phyloP scores from a whole-genome alignment of 37 sponge, comb jelly and placozoan genomes.

The Beroe forskalii region DNA sequence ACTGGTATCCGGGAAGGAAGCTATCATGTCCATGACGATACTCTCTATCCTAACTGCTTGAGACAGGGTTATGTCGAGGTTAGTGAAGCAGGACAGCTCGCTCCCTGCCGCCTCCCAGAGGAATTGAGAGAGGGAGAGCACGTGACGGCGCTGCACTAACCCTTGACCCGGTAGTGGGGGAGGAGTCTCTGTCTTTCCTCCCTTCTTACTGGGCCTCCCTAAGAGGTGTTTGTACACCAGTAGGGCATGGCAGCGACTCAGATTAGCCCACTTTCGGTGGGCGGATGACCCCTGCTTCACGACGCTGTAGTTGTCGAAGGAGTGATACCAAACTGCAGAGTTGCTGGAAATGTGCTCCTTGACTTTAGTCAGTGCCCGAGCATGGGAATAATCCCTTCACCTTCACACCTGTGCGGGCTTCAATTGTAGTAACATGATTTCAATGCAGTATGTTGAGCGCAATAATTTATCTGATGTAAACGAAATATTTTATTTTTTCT shows the following conservation, averaged over 20 bases:
- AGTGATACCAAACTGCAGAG: background rate
- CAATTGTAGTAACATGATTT: too few species aligned
- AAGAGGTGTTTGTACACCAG: background rate
- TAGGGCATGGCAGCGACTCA: background rate
- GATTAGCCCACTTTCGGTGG: background rate
- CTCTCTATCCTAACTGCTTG: background rate
- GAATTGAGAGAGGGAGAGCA: background rate
- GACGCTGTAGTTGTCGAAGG: background rate
- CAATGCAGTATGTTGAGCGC: too few species aligned
- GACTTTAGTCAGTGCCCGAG: background rate
- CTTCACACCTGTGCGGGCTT: too few species aligned
- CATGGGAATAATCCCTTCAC: too few species aligned
- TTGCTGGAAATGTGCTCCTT: background rate
- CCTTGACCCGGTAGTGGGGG: background rate
- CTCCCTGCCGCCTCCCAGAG: background rate
- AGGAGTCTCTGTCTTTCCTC: too few species aligned
- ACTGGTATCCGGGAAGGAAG: background rate
- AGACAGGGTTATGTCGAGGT: background rate
- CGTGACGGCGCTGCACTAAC: background rate
- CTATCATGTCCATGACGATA: constrained; percentile 1
- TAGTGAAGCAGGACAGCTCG: background rate
- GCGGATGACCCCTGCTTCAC: background rate
- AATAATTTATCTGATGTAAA: too few species aligned
- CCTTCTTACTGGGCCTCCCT: background rate
- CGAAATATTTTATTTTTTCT: too few species aligned